Base-by-base conservation (phyloP, 2,888 invertebrate genomes). In the Eupithecia vulgata region DNA sequence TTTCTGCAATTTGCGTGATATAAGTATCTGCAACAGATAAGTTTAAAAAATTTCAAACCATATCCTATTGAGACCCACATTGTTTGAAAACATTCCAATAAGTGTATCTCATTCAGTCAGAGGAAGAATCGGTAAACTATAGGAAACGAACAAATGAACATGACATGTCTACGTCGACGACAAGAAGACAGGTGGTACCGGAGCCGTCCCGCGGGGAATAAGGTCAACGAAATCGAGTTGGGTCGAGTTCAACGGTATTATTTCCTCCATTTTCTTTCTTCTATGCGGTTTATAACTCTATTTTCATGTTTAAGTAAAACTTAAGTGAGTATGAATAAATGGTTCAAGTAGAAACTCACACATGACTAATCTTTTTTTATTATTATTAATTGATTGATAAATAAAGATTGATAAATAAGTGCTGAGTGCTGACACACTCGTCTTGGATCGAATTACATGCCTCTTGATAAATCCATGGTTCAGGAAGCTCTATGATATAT, bases 141-240 rank as follows among this genome's bases (percentile, higher is more conserved):
- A 86, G 88, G 87, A 89, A 90, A 89, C 88, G 85, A 88, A 86
- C 83, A 30, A 30, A 4, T 30, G 30, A 30, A 30, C 30, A 84
- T 84, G 86, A 30, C 30, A 84, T 84, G 86, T 85, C 86, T 81
- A 79, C 80, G 75, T 80, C 77, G 70, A 78, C 78, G 80, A 80
- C 81, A 82, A 75, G 79, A 78, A 82, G 79, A 80, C 80, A 78
- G 79, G 79, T 76, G 73, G 72, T 76, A 79, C 79, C 81, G 80
- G 80, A 81, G 81, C 82, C 78, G 79, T 80, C 65, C 76, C 79
- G 76, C 75, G 80, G 74, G 75, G 76, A 82, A 83, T 79, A 80
- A 81, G 82, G 81, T 81, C 81, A 79, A 75, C 72, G 72, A 75
- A 75, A 75, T 70, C 68, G 65, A 75, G 66, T 75, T 70, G 64